phyloP scores from a whole-genome alignment of 2,888 invertebrate genomes.

The Mimachlamys varia region DNA sequence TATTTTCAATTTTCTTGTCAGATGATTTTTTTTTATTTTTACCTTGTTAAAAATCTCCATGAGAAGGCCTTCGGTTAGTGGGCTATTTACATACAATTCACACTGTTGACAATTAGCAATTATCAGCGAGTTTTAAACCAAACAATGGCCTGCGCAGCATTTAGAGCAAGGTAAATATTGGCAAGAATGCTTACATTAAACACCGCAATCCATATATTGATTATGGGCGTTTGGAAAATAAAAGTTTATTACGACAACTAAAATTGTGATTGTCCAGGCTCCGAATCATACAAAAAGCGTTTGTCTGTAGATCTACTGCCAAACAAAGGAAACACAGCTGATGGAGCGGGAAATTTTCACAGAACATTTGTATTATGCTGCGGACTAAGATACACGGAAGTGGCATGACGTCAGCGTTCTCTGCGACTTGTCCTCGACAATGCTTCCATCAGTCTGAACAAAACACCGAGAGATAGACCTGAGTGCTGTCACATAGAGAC shows the following conservation, averaged over 20 bases:
- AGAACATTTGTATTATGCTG: neutral
- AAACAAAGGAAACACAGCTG: neutral
- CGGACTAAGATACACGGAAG: constrained; percentile 18
- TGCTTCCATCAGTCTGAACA: neutral
- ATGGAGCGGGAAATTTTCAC: constrained; percentile 2
- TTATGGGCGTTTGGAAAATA: constrained; percentile 23
- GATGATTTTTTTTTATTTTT: neutral
- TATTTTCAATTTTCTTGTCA: constrained; percentile 1
- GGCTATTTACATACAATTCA: constrained; percentile 36
- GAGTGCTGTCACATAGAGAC: neutral
- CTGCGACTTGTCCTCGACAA: constrained; percentile 11
- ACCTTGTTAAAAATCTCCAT: neutral
- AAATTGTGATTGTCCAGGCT: constrained; percentile 31
- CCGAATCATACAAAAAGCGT: constrained; percentile 13
- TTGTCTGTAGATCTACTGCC: neutral
- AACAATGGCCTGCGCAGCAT: constrained; percentile 15
- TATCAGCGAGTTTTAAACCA: constrained; percentile 3
- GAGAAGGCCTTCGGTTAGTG: neutral
- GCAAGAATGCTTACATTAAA: constrained; percentile 27
- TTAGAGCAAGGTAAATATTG: constrained; percentile 17
- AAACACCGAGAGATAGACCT: neutral
- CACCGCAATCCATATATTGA: constrained; percentile 11
- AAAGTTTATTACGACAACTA: constrained; percentile 20
- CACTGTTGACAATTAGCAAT: constrained; percentile 36
- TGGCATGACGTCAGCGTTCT: neutral